Evolutionary conservation across 2,888 invertebrate genomes (phyloP), one percentile per base, ranked within the genome.

Genomic region (Ochropleura plecta): DNA sequence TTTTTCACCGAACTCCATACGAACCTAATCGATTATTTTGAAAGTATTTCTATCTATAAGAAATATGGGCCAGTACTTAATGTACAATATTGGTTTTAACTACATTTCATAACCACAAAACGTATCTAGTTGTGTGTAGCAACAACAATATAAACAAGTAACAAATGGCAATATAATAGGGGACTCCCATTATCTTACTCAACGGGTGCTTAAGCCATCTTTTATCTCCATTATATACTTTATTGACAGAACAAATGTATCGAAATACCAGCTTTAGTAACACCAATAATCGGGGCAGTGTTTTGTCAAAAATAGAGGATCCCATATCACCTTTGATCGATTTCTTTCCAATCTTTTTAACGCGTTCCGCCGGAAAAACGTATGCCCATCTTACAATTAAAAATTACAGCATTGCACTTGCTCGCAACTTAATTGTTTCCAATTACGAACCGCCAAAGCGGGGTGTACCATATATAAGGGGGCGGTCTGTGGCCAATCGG

Each of bases 381-480:
- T 86, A 82, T 89, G 91, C 88, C 89, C 94, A 95, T 96, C 95
- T 95, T 89, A 90, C 92, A 95, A 94, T 90, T 90, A 94, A 93
- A 93, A 95, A 93, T 93, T 93, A 93, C 94, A 92, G 91, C 94
- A 93, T 92, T 95, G 93, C 95, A 95, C 94, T 95, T 94, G 94
- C 91, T 89, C 88, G 91, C 90, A 88, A 92, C 89, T 94, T 96
- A 96, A 96, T 96, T 96, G 95, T 96, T 95, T 94, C 94, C 95
- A 96, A 95, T 96, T 96, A 96, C 95, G 88, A 90, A 88, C 90
- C 85, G 88, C 83, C 87, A 87, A 89, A 93, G 94, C 95, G 95
- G 95, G 95, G 93, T 94, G 92, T 91, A 91, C 91, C 93, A 95
- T 96, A 96, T 96, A 96, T 92, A 96, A 95, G 88, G 94, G 91